Percentiles rank a stretch among this genome's conserved stretches.
Conservation (phyloP, 1,140 invertebrate genomes). For the Cecropterus lyciades region DNA sequence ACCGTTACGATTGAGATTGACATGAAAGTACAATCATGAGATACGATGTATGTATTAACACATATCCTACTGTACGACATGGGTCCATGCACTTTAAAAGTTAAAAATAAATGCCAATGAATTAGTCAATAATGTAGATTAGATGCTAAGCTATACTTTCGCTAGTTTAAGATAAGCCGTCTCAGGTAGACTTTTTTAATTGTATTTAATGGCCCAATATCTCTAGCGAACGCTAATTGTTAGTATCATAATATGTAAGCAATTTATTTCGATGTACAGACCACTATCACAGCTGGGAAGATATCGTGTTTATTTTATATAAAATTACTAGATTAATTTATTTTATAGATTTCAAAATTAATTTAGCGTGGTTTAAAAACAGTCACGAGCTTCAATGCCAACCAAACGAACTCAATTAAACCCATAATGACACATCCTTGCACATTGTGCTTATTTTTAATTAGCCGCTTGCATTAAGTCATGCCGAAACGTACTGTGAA, state of each 20-base stretch:
- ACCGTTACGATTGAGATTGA: neutral
- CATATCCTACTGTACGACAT: no score
- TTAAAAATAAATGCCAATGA: neutral
- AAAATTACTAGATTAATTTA: no score
- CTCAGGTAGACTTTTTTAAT: no score
- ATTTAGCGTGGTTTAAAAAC: neutral
- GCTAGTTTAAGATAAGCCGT: conserved; percentile 2
- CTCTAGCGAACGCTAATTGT: neutral
- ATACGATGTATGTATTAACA: no score
- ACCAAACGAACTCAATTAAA: neutral
- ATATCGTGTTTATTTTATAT: no score
- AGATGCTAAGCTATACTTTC: neutral
- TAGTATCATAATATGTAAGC: conserved; percentile 20
- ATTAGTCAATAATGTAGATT: neutral
- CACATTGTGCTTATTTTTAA: conserved; percentile 2
- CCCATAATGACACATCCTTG: neutral
- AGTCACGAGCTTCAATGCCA: neutral
- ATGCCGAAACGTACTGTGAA: no score
- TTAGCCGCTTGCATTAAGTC: neutral
- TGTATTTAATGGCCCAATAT: neutral
- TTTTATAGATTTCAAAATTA: no score
- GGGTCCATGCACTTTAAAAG: neutral
- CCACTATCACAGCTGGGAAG: conserved; percentile 9
- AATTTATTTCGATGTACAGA: conserved; percentile 12
- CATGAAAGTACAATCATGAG: neutral